These are phyloP conservation scores for Agelastica alni DNA, from an alignment of 2,888 invertebrate species.

Conservation along the genomic window DNA sequence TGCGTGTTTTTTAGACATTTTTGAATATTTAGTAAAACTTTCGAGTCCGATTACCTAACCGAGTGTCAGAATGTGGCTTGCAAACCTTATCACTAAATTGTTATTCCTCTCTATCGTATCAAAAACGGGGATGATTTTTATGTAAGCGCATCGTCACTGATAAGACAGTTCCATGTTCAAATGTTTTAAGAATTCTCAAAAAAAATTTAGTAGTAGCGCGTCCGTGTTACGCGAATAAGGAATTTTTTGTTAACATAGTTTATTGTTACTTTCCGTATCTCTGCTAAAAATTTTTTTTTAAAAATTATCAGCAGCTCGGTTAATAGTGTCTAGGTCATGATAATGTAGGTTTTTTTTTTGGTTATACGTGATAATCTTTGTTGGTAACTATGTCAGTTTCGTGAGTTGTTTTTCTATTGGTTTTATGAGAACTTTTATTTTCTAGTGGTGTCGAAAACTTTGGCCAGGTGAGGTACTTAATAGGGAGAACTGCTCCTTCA, in stretches of 20 bases:
- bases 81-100: slow-evolving; percentile 40
- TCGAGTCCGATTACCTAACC: too few relatives aligned
- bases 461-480: too few relatives aligned
- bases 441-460: too few relatives aligned
- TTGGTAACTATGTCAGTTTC: too few relatives aligned
- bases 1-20: too few relatives aligned
- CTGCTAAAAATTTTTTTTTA: slow-evolving; percentile 15
- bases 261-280: slow-evolving; percentile 8
- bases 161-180: slow-evolving; percentile 51
- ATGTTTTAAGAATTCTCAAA: slow-evolving; percentile 35
- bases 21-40: too few relatives aligned
- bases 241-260: slow-evolving; percentile 18
- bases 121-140: slow-evolving; percentile 47
- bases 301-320: slow-evolving; percentile 14
- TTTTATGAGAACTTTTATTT: too few relatives aligned
- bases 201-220: slow-evolving; percentile 40
- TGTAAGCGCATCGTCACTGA: slow-evolving; percentile 42
- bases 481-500: too few relatives aligned
- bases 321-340: slow-evolving; percentile 19
- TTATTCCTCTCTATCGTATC: slow-evolving; percentile 42
- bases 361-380: too few relatives aligned
- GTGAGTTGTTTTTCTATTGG: too few relatives aligned
- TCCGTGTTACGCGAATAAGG: slow-evolving; percentile 25
- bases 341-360: slow-evolving; percentile 1
- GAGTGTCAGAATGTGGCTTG: too few relatives aligned